Conservation (phyloP, 1,140 invertebrate species). For the Zaprionus kolodkinae region DNA sequence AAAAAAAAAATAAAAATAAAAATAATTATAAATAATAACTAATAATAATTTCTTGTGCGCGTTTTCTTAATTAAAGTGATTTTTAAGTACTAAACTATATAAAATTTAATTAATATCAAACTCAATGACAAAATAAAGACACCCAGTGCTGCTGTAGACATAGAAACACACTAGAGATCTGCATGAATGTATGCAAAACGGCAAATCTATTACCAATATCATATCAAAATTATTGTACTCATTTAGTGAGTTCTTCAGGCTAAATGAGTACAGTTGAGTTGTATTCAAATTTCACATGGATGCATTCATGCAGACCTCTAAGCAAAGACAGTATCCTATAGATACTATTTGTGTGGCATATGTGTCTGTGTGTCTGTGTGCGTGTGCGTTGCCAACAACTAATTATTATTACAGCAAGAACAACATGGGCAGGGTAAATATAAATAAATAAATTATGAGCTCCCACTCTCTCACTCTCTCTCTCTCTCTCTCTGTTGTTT, state of each 20-base stretch:
- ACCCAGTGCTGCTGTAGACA: slow-evolving; percentile 35
- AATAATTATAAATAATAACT: no score
- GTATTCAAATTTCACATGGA: no score
- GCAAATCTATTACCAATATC: no score
- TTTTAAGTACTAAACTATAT: background rate
- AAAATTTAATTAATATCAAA: background rate
- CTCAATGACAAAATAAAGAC: background rate
- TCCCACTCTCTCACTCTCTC: slow-evolving; percentile 25
- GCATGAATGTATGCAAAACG: no score
- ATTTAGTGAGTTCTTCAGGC: no score
- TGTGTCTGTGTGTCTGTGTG: slow-evolving; percentile 14
- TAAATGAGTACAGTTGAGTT: no score
- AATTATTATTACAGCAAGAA: slow-evolving; percentile 77
- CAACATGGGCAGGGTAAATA: slow-evolving; percentile 53
- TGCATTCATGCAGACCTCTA: background rate
- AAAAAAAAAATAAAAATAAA: no score
- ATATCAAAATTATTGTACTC: no score
- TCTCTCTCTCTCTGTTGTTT: slow-evolving; percentile 36
- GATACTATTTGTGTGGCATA: slow-evolving; percentile 14
- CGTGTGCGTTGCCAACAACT: slow-evolving; percentile 61
- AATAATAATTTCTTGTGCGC: no score
- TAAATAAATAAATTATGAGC: slow-evolving; percentile 80
- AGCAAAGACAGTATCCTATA: slow-evolving; percentile 32
- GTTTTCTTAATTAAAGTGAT: no score
- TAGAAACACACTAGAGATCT: slow-evolving; percentile 14